Conservation (phyloP, 2,113 vertebrate genomes). For the Lycaon pictus region DNA sequence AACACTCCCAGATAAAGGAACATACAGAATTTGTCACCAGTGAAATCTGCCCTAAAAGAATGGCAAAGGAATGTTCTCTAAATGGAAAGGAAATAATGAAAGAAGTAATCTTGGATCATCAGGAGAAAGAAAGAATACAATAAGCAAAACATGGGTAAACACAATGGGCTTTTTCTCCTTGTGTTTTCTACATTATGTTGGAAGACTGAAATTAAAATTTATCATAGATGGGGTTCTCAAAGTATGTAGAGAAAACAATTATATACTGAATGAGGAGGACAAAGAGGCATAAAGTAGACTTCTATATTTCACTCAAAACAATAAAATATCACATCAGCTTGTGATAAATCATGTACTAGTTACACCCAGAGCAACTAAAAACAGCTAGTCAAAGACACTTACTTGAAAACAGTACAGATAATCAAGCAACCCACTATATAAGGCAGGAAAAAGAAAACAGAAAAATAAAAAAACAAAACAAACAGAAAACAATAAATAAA, state of each 20-base stretch:
- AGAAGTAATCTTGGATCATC: background rate
- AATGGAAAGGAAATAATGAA: background rate
- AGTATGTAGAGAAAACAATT: background rate
- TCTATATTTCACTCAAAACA: background rate
- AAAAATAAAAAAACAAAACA: background rate
- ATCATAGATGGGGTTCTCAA: background rate
- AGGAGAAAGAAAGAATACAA: background rate
- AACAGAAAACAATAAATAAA: constrained; percentile 4
- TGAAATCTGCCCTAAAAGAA: background rate
- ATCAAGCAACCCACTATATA: background rate
- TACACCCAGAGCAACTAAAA: background rate
- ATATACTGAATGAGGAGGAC: background rate
- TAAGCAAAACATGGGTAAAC: background rate
- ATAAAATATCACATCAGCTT: background rate
- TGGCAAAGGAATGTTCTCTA: background rate
- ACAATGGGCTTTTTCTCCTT: background rate
- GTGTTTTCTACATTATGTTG: constrained; percentile 34
- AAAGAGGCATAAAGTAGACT: background rate
- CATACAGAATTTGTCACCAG: background rate
- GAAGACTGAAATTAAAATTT: background rate
- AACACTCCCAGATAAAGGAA: background rate
- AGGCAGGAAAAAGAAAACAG: background rate
- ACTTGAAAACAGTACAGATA: background rate
- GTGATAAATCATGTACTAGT: background rate
- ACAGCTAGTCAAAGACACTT: background rate